These are phyloP conservation scores for Anser brachyrhynchus DNA, from an alignment of 2,113 vertebrate species.

Conservation along the genomic window DNA sequence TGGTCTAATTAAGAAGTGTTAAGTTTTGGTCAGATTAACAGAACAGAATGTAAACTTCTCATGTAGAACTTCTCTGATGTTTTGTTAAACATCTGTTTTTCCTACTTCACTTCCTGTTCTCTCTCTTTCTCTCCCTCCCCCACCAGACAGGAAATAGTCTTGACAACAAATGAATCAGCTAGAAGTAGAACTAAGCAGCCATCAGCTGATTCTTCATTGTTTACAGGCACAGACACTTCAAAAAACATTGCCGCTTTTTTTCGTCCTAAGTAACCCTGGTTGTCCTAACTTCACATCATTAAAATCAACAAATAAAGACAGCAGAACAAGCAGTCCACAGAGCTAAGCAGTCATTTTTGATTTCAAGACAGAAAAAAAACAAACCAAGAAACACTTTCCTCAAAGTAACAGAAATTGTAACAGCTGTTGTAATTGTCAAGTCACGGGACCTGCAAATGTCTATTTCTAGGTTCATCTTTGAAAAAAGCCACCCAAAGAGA, in stretches of 20 bases:
- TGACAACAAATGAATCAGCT: slow-evolving; percentile 84
- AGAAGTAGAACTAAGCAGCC: slow-evolving; percentile 71
- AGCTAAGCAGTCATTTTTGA: slow-evolving; percentile 5
- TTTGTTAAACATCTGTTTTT: slow-evolving; percentile 76
- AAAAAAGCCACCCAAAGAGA: slow-evolving; percentile 9
- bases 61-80: slow-evolving; percentile 37
- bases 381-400: slow-evolving; percentile 11
- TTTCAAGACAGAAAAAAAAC: not conserved
- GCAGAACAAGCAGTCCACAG: not conserved
- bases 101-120: slow-evolving; percentile 78
- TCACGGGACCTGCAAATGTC: slow-evolving; percentile 23
- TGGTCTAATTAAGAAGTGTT: slow-evolving; percentile 13
- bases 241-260: slow-evolving; percentile 13
- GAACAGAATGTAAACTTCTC: slow-evolving; percentile 23
- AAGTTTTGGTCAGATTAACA: slow-evolving; percentile 44
- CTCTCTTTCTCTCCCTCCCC: slow-evolving; percentile 74
- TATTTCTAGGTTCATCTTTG: slow-evolving; percentile 30
- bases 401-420: not conserved
- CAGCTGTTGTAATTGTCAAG: slow-evolving; percentile 14
- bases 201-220: slow-evolving; percentile 75
- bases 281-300: not conserved
- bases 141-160: slow-evolving; percentile 76
- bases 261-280: not conserved
- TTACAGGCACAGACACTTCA: slow-evolving; percentile 64
- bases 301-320: not conserved